phyloP scores from a whole-genome alignment of 2,888 invertebrate genomes.

The Vanessa cardui region DNA sequence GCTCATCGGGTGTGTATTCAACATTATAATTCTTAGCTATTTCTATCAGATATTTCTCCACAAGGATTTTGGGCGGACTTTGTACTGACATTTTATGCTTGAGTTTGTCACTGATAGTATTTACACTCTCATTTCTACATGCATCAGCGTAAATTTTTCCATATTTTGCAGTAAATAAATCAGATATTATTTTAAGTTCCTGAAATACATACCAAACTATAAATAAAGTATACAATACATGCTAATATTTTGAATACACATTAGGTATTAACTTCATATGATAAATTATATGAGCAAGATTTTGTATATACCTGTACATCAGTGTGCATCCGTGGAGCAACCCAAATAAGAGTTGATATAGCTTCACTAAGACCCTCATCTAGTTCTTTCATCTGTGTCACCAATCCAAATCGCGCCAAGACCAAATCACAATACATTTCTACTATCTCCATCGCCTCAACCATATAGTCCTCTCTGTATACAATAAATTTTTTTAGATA shows the following conservation, averaged over 20 bases:
- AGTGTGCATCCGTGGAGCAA: conserved; percentile 94
- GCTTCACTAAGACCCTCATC: conserved; percentile 98
- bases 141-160: conserved; percentile 96
- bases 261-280: not conserved
- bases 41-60: conserved; percentile 96
- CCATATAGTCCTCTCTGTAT: conserved; percentile 97
- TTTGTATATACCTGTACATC: conserved; percentile 85
- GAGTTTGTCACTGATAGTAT: conserved; percentile 93
- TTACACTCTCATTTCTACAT: conserved; percentile 91
- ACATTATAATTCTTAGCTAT: conserved; percentile 98
- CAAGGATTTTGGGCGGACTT: conserved; percentile 96
- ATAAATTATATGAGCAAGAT: conserved; percentile 16
- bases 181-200: conserved; percentile 91
- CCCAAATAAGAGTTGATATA: conserved; percentile 98
- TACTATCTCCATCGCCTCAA: conserved; percentile 99
- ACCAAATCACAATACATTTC: conserved; percentile 99
- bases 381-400: conserved; percentile 97
- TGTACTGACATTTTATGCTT: conserved; percentile 97
- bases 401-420: conserved; percentile 96
- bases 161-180: conserved; percentile 95
- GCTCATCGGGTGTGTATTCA: conserved; percentile 96
- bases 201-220: conserved; percentile 48
- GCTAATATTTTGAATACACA: not conserved
- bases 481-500: not conserved
- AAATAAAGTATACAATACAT: not conserved